A percentile compares a stretch with the other conserved stretches of the same genome.
These are phyloP conservation scores for Julus scanicus DNA, from an alignment of 2,888 invertebrate genomes.

Conservation along the genomic window DNA sequence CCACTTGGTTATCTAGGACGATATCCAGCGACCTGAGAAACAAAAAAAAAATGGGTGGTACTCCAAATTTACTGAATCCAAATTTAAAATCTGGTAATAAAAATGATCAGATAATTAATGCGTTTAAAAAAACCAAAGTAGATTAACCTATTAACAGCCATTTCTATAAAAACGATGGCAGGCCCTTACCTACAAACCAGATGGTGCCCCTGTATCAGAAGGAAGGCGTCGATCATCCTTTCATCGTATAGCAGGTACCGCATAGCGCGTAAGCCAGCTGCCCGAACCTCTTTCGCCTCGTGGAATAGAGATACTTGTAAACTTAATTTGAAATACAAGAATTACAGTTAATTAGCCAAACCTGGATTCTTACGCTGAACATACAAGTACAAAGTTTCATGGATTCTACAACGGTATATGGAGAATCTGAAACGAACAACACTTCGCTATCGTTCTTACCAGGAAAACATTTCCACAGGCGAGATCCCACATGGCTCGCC, in stretches of 20 bases:
- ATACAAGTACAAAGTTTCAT: no score
- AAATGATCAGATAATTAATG: no score
- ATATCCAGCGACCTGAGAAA: conserved; percentile 84
- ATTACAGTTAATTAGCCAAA: background rate
- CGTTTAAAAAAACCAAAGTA: no score
- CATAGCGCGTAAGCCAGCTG: conserved; percentile 86
- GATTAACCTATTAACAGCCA: no score
- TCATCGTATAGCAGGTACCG: conserved; percentile 83
- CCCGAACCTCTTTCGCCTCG: conserved; percentile 88
- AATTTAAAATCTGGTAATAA: no score
- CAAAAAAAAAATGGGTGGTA: no score
- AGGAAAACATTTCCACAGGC: conserved; percentile 82
- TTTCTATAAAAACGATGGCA: no score
- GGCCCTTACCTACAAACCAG: conserved; percentile 76
- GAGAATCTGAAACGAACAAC: no score
- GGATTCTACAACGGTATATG: no score
- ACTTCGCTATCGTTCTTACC: conserved; percentile 68
- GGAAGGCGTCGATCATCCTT: conserved; percentile 81
- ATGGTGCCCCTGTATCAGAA: conserved; percentile 84
- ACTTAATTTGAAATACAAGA: conserved; percentile 70
- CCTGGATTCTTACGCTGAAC: no score
- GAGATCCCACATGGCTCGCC: conserved; percentile 75
- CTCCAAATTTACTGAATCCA: no score
- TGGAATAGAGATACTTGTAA: conserved; percentile 85
- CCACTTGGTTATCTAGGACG: conserved; percentile 80